Base-by-base conservation (phyloP, 2,888 invertebrate species). In the Conchocele bisecta region DNA sequence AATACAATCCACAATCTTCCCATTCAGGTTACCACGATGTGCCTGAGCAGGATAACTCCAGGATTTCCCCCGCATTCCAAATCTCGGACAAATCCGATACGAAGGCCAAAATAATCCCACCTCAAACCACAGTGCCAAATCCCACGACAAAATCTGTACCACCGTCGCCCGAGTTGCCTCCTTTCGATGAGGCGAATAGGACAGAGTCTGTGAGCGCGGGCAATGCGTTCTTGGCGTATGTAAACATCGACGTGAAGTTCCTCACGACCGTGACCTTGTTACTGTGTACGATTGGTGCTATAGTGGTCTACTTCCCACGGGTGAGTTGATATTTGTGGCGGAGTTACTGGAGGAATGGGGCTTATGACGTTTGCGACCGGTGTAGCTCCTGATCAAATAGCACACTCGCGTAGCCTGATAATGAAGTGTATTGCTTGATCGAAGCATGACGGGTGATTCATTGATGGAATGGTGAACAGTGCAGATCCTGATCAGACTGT, bases 1-100 rank as follows among this genome's bases (percentile, higher is more conserved):
- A n/a, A n/a, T n/a, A n/a, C n/a, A n/a, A n/a, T n/a, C n/a, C n/a
- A n/a, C 31, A 22, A 4, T 22, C 6, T 39, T 17, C 26, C 56
- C 54, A 60, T 58, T 6, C 56, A 89, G 89, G 90, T 46, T 88
- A 89, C 59, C 89, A 90, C 77, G 89, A 90, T 75, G 86, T 89
- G 5, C 90, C 90, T 15, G 88, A 89, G 31, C 71, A 85, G 64
- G 73, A 85, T 9, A 74, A 76, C 20, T 70, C 83, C 5, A 71
- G 81, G 26, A 86, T 89, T 17, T 82, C 84, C 0, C 77, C 87
- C 15, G 82, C 81, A 0, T 83, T 81, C 28, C 86, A 85, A 51
- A 83, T 89, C 22, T 75, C 87, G 9, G 86, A 87, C 67, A 76
- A 74, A 20, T 82, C 82, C 1, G 67, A 71, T n/a, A 69, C 61